Conservation (phyloP, 2,797 vertebrate genomes). For the Synanceia verrucosa region DNA sequence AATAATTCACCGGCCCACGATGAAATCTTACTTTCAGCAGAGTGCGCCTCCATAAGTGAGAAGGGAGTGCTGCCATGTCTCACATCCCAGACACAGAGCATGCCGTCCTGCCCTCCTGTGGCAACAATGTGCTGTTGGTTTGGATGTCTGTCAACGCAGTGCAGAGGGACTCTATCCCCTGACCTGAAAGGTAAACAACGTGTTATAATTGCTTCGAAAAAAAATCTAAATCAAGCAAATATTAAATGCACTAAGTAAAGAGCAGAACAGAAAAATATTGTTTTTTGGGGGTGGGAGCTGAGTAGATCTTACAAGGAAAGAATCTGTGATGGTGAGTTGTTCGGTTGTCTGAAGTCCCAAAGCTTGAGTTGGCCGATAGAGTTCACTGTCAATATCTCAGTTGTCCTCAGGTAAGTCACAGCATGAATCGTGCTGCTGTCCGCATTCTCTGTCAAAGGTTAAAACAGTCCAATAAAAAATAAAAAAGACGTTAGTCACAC, state of each 20-base stretch:
- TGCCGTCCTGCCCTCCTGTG: conserved; percentile 95
- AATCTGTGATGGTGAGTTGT: conserved; percentile 92
- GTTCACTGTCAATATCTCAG: conserved; percentile 96
- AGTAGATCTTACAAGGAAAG: conserved; percentile 70
- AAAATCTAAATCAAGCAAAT: not conserved
- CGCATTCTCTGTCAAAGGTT: conserved; percentile 87
- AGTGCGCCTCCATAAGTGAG: conserved; percentile 94
- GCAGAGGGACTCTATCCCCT: conserved; percentile 91
- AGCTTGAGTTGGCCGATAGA: conserved; percentile 98
- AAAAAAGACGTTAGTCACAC: not conserved
- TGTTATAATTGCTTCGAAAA: not conserved
- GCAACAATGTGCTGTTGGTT: conserved; percentile 97
- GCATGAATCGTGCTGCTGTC: conserved; percentile 97
- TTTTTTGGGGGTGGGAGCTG: not conserved
- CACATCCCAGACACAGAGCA: conserved; percentile 97
- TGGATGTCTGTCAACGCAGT: conserved; percentile 96
- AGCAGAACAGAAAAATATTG: not conserved
- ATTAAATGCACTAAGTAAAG: not conserved
- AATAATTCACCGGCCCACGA: not conserved
- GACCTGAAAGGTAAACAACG: conserved; percentile 71
- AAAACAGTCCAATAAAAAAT: not conserved
- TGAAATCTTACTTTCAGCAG: conserved; percentile 92
- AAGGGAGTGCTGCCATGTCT: conserved; percentile 91
- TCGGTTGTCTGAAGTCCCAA: conserved; percentile 95
- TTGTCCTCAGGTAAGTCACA: conserved; percentile 92